Conservation (phyloP, 1,140 invertebrate genomes). For the Hylyphantes graminicola region DNA sequence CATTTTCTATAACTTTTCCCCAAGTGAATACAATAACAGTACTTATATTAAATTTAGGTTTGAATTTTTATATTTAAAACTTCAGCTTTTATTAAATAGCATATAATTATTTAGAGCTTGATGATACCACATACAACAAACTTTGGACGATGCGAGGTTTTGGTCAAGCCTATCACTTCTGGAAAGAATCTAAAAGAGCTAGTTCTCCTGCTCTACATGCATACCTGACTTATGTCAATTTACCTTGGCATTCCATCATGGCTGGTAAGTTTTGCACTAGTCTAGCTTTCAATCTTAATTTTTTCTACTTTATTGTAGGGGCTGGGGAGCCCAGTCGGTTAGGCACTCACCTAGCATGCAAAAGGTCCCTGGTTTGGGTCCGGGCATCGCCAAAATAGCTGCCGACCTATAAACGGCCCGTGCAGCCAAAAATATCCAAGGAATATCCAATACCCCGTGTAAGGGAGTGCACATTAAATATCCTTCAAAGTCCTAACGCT, state of each 20-base stretch:
- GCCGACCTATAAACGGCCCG: too few species aligned
- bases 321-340: too few species aligned
- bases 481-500: too few species aligned
- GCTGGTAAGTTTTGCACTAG: constrained; percentile 76
- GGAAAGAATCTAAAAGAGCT: constrained; percentile 93
- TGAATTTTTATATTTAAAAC: neutral
- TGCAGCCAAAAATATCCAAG: too few species aligned
- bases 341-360: too few species aligned
- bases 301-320: neutral
- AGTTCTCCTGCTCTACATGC: constrained; percentile 93
- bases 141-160: constrained; percentile 94
- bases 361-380: too few species aligned
- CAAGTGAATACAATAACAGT: too few species aligned
- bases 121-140: constrained; percentile 91
- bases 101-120: constrained; percentile 77
- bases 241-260: constrained; percentile 98
- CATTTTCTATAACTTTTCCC: too few species aligned
- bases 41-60: neutral
- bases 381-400: too few species aligned
- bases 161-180: constrained; percentile 95
- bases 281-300: neutral
- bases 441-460: too few species aligned
- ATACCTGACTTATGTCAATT: constrained; percentile 95
- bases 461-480: too few species aligned
- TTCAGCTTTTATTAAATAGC: too few species aligned